Base-by-base conservation (phyloP, 2,888 invertebrate species). In the Eledone cirrhosa region DNA sequence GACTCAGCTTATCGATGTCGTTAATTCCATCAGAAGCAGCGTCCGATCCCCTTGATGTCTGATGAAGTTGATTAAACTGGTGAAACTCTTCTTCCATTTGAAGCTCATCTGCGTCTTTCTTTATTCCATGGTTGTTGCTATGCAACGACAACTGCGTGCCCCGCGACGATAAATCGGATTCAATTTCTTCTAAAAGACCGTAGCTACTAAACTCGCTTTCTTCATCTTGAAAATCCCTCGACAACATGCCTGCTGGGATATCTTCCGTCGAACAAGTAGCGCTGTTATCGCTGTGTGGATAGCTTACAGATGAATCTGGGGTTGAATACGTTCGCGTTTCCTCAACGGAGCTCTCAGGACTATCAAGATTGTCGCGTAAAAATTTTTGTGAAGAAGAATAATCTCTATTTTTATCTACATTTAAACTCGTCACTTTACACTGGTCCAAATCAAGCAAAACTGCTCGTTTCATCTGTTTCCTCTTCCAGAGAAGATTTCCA, bases 401-500 rank as follows among this genome's bases (percentile, higher is more conserved):
- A 13, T 72, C 72, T 41, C 13, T 41, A 41, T 72, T 72, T 41
- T 72, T 1, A 72, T 72, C 72, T 33, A 33, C 33, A 33, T 33
- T 33, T 41, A 72, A 41, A 41, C 33, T 72, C 16, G 31, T 31
- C 72, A 72, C 33, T 72, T 72, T 72, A 41, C 33, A 72, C 41
- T 72, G 33, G 41, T 76, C 76, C 14, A 76, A 48, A 27, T 76
- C 48, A 48, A 76, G 48, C 2, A 76, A 27, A 19, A 76, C 48
- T 13, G 41, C 76, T 47, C 48, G 48, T 24, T 76, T 76, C 47
- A 48, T 76, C 47, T 85, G 84, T 74, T 83, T 80, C n/a, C 85
- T 80, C 80, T 85, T 85, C 84, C 84, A 86, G 69, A 85, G 79
- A 69, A 86, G 82, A 41, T 85, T 84, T 77, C 83, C 83, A n/a